Percentiles rank a stretch among this genome's conserved stretches.
Evolutionary conservation across 1,140 invertebrate species (phyloP).

Genomic region (Temnothorax longispinosus): DNA sequence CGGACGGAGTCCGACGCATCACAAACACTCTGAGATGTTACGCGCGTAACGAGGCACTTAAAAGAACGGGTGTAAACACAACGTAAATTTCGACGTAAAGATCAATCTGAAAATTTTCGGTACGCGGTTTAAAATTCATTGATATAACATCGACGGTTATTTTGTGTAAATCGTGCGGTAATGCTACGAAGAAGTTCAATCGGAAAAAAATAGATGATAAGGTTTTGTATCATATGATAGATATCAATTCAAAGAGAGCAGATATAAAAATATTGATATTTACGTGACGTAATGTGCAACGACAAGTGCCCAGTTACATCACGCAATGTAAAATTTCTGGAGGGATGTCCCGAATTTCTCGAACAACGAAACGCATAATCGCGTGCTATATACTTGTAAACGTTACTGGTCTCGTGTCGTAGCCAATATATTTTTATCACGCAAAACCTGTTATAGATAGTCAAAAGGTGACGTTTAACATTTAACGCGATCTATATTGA

Average conservation of each 20-base stretch:
- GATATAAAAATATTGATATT: conserved; percentile 26
- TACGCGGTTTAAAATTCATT: neutral
- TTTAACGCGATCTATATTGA: neutral
- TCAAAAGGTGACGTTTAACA: neutral
- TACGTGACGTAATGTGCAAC: conserved; percentile 13
- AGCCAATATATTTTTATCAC: neutral
- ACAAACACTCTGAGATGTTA: neutral
- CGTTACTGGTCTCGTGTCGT: neutral
- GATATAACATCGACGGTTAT: neutral
- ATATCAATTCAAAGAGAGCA: neutral
- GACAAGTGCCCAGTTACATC: conserved; percentile 6
- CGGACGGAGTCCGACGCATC: neutral
- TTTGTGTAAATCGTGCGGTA: neutral
- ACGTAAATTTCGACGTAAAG: neutral
- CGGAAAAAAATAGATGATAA: neutral
- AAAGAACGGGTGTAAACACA: neutral
- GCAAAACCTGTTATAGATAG: neutral
- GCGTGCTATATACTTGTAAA: neutral
- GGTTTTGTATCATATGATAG: neutral
- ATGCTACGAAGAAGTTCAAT: neutral
- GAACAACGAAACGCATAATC: neutral
- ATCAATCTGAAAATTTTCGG: neutral
- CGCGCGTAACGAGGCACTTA: neutral
- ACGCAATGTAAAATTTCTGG: neutral
- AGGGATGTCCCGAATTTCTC: neutral